phyloP scores from a whole-genome alignment of 2,113 vertebrate species.

The Balaeniceps rex region DNA sequence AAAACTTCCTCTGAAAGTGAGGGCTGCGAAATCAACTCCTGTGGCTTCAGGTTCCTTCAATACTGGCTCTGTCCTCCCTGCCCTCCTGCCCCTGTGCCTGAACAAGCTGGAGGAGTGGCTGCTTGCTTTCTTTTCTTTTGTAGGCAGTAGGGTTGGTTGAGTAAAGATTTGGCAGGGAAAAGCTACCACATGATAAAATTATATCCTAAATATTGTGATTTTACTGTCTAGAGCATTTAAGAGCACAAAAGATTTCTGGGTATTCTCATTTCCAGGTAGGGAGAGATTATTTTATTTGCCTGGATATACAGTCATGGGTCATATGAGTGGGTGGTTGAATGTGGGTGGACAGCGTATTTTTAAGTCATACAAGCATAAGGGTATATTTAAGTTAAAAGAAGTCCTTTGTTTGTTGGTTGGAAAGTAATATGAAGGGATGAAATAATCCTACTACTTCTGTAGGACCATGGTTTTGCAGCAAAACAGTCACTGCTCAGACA shows the following conservation, averaged over 20 bases:
- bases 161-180: background rate
- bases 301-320: background rate
- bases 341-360: background rate
- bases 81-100: background rate
- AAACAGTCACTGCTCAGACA: background rate
- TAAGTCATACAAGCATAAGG: background rate
- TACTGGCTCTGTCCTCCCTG: background rate
- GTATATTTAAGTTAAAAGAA: background rate
- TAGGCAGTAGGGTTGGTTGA: background rate
- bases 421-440: background rate
- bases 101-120: background rate
- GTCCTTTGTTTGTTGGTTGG: background rate
- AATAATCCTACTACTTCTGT: background rate
- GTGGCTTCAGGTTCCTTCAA: background rate
- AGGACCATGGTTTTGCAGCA: background rate
- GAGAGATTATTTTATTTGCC: background rate
- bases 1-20: background rate
- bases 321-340: background rate
- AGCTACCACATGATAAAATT: background rate
- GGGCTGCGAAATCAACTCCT: background rate
- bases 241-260: background rate
- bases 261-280: background rate
- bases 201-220: slow-evolving; percentile 21
- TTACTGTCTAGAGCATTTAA: background rate
- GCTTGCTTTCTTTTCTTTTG: background rate